Evolutionary conservation across 2,888 invertebrate genomes (phyloP), one percentile per base, ranked within the genome.

Genomic region (Mythimna pallens): DNA sequence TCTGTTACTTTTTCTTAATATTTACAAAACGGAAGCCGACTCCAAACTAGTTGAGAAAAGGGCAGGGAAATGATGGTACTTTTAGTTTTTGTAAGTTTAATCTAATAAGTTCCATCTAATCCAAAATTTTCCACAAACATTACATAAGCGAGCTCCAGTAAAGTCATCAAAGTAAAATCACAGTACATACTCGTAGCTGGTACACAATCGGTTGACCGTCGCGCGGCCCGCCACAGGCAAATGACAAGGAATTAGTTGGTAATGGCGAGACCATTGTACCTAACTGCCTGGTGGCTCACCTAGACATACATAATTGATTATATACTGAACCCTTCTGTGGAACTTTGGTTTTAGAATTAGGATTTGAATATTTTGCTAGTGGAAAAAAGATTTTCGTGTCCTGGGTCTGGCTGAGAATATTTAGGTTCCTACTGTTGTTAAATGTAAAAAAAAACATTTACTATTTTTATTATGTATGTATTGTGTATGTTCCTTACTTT

Each of bases 201-300:
- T 81, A 89, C 85, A 90, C 86, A 91, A 90, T 92, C 89, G 86
- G 92, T 91, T 92, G 94, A 92, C 93, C 93, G 91, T 91, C 90
- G 91, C 89, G 83, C 84, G 83, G 82, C 88, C 84, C 87, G 61
- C 95, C 95, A 92, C 95, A 95, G 93, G 95, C 95, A 96, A 96
- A 96, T 95, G 95, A 94, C 94, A 92, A 93, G 94, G 94, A 95
- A 95, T 96, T 96, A 96, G 95, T 92, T 88, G 87, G 92, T 96
- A 96, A 96, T 96, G 94, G 96, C 92, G 95, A 92, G 94, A 93
- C 95, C 94, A 96, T 96, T 96, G 92, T 92, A 86, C 86, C 92
- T 95, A 95, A 96, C 94, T 92, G 94, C 94, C 89, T 90, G 88
- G 93, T 92, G 92, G 93, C 92, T 92, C 92, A 93, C 93, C 92